Base-by-base conservation (phyloP, 1,140 invertebrate genomes). In the Cydia pomonella region DNA sequence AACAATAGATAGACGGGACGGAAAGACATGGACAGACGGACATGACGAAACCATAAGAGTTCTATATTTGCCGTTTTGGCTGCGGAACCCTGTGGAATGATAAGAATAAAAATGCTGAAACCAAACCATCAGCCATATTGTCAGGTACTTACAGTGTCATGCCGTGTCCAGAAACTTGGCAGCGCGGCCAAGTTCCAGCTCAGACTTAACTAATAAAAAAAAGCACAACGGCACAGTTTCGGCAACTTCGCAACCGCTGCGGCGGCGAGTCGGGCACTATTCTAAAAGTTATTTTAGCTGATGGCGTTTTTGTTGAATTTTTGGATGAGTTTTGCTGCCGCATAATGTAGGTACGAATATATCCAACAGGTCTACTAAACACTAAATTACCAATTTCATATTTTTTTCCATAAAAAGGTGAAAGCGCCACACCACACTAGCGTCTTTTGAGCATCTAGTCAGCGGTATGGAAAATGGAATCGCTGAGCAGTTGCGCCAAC, bases 151-250 rank as follows among this genome's bases (percentile, higher is more conserved):
- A 59, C 53, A 59, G 7, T 23, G 53, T 23, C 53, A 23, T n/a
- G 53, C 1, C 53, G 3, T 59, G 53, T 23, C 53, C 18, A 23
- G 27, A 69, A 33, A 69, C 27, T 69, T 33, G 64, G 29, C 63
- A 33, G 5, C n/a, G 3, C 3, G n/a, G 64, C 64, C 27, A 69
- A 69, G 27, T 33, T 21, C 29, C 27, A 63, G 33, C 33, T 66
- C 27, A 16, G 64, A 18, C n/a, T 69, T 69, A 69, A 69, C 64
- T 69, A 69, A 69, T 69, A 69, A 69, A 69, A 69, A 66, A 69
- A 69, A 27, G 27, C 18, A 59, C 53, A 33, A 23, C 25, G 64
- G 27, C 64, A 33, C 64, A 33, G 64, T 69, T 69, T 69, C 64
- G 64, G 64, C 64, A 33, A 69, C 64, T 69, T 21, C n/a, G 33